These are phyloP conservation scores for Sula dactylatra DNA, from an alignment of 2,113 vertebrate genomes.

Conservation along the genomic window DNA sequence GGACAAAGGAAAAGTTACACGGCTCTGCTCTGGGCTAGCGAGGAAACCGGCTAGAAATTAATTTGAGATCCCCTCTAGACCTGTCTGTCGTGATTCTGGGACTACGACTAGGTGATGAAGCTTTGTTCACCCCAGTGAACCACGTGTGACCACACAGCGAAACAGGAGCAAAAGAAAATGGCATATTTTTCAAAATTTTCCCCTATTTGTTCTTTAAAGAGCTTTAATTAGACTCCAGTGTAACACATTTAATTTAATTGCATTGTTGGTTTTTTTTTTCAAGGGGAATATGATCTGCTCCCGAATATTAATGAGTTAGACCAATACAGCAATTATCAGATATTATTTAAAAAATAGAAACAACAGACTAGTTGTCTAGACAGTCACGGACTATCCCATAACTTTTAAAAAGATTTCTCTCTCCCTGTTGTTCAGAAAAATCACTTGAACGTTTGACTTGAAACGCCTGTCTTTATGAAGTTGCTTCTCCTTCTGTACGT, in stretches of 20 bases:
- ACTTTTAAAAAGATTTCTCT: background rate
- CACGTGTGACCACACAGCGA: background rate
- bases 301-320: background rate
- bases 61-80: background rate
- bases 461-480: too few species aligned
- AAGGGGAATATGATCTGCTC: background rate
- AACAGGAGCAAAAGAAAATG: background rate
- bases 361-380: background rate
- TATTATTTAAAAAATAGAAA: background rate
- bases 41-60: background rate
- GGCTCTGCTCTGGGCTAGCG: background rate
- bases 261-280: background rate
- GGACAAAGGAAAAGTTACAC: background rate
- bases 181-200: background rate
- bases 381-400: background rate
- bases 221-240: background rate
- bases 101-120: background rate
- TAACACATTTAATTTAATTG: background rate
- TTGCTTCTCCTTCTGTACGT: background rate
- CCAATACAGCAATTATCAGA: background rate
- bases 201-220: background rate
- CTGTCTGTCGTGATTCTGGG: background rate
- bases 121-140: background rate
- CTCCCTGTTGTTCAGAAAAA: background rate
- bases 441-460: background rate